Percentiles rank a stretch among this genome's conserved stretches.
Evolutionary conservation across 2,797 vertebrate species (phyloP).

Genomic region (Phrynocephalus forsythii): DNA sequence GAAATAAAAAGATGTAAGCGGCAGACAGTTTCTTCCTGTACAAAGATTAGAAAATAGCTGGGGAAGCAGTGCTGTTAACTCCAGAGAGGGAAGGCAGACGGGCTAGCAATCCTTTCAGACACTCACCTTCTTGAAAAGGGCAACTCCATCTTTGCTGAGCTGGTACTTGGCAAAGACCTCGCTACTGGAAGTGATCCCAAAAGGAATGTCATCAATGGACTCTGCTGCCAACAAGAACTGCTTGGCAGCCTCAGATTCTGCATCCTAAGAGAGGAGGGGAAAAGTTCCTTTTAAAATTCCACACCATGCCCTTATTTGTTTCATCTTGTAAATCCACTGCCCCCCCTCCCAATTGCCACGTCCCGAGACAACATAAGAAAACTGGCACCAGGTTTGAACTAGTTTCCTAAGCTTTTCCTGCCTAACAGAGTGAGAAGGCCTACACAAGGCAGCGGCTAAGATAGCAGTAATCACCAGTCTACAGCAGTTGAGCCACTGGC

Average conservation of each 20-base stretch:
- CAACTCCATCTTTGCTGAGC: conserved; percentile 84
- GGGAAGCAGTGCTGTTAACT: not conserved
- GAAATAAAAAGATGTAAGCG: not conserved
- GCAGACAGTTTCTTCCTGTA: not conserved
- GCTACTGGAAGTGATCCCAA: conserved; percentile 84
- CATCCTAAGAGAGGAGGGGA: conserved; percentile 78
- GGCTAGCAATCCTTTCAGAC: accelerated
- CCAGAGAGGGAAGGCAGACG: not conserved
- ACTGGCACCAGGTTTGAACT: not conserved
- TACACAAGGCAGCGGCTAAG: not conserved
- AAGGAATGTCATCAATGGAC: conserved; percentile 91
- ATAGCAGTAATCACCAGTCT: not conserved
- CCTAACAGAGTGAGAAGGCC: not conserved
- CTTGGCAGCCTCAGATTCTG: conserved; percentile 83
- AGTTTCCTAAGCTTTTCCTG: not conserved
- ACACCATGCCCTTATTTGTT: not conserved
- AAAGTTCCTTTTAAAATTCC: not conserved
- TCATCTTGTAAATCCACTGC: not conserved
- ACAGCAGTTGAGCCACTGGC: not conserved
- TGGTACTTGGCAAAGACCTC: conserved; percentile 88
- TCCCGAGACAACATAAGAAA: not conserved
- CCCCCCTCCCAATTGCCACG: not conserved
- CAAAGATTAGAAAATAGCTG: not conserved
- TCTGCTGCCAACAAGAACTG: conserved; percentile 90
- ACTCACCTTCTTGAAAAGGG: conserved; percentile 97